Conservation (phyloP, 2,113 vertebrate genomes). For the Caretta caretta region DNA sequence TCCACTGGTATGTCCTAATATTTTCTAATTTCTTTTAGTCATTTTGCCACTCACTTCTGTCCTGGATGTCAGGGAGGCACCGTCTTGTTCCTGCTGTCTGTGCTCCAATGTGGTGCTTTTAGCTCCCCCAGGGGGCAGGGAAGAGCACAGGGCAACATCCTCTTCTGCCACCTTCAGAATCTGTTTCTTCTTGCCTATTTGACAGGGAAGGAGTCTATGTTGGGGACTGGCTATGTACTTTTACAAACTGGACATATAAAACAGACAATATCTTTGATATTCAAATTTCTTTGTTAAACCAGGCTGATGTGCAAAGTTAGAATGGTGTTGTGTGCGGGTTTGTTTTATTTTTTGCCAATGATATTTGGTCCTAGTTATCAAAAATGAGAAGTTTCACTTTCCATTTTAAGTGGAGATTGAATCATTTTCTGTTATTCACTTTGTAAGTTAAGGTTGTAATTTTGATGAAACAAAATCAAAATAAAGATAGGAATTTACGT, state of each 20-base stretch:
- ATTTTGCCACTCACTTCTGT: background rate
- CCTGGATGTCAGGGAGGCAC: background rate
- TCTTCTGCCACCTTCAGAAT: background rate
- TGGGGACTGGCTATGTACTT: background rate
- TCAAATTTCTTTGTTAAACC: background rate
- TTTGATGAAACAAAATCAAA: background rate
- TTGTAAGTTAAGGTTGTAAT: background rate
- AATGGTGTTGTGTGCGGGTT: background rate
- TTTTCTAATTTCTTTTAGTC: background rate
- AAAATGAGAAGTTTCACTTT: background rate
- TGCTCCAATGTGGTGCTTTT: background rate
- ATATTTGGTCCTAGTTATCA: background rate
- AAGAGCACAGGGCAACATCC: background rate
- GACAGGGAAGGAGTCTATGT: background rate
- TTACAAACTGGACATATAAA: background rate
- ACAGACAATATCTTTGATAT: background rate
- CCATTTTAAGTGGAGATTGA: background rate
- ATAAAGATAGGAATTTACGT: background rate
- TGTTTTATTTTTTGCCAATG: background rate
- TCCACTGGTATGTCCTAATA: background rate
- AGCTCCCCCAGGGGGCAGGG: rapidly evolving
- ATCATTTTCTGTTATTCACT: background rate
- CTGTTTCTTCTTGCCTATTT: background rate
- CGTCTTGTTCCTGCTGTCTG: background rate
- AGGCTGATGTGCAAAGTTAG: background rate